These are phyloP conservation scores for Opisthograptis luteolata DNA, from an alignment of 2,888 invertebrate genomes.

Conservation along the genomic window DNA sequence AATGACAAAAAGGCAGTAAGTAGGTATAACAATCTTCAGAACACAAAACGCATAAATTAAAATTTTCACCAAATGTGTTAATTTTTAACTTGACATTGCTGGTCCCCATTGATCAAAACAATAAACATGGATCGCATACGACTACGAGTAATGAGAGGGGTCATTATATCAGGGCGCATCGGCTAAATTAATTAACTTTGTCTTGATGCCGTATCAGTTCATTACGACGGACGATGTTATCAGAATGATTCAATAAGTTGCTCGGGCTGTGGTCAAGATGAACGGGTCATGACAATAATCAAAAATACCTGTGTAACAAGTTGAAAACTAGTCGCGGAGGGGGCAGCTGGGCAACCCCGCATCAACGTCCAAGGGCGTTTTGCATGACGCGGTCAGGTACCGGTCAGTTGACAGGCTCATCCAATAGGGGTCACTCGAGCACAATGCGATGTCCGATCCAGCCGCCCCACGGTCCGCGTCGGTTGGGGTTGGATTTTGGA, in stretches of 20 bases:
- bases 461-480: conserved; percentile 42
- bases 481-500: conserved; percentile 52
- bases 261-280: conserved; percentile 49
- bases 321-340: conserved; percentile 66
- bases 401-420: conserved; percentile 67
- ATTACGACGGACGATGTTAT: conserved; percentile 41
- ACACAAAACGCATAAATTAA: no score
- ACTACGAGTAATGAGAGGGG: conserved; percentile 8
- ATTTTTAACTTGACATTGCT: no score
- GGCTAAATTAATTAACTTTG: conserved; percentile 32
- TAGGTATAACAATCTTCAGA: no score
- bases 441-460: conserved; percentile 71
- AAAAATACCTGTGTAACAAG: conserved; percentile 77
- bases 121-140: not conserved
- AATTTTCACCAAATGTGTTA: no score
- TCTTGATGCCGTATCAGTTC: conserved; percentile 28
- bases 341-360: conserved; percentile 72
- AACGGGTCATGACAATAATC: conserved; percentile 46
- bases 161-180: conserved; percentile 11
- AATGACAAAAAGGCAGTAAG: no score
- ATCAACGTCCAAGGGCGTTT: conserved; percentile 72
- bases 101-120: not conserved
- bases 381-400: conserved; percentile 70
- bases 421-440: conserved; percentile 74
- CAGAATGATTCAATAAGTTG: conserved; percentile 49